Base-by-base conservation (phyloP, 1,140 invertebrate species). In the Zaprionus tsacasi region DNA sequence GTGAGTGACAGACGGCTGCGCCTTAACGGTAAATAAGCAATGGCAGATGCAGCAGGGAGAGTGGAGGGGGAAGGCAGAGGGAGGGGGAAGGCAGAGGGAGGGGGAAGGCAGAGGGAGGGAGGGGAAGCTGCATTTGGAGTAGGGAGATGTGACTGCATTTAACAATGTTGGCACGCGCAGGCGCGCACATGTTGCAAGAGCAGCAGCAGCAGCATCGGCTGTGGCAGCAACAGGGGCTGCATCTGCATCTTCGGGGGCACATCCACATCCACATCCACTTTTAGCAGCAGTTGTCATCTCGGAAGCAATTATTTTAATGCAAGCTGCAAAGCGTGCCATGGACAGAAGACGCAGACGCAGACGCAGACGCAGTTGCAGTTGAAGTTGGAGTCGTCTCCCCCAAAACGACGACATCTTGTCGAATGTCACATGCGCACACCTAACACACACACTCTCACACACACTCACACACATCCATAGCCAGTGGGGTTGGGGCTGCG, bases 301-400 rank as follows among this genome's bases (percentile, higher is more conserved):
- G 88, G 83, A 91, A 91, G 88, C 83, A 91, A 91, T 91, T 91
- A 91, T 91, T 91, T 91, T 79, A 80, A 91, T 82, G 87, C 81
- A 78, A 72, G 81, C 80, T 65, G 66, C 52, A 69, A 78, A 78
- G 66, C 72, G 77, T 70, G 66, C 65, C 60, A 72, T 66, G 68
- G n/a, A 7, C 55, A 65, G 55, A 59, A 68, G 61, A 25, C 50
- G 25, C 36, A 64, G 38, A 40, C 38, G 66, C 67, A 68, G 70
- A 40, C 55, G 58, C 78, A 59, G 66, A 35, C 6, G 52, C 36
- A 57, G 36, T 66, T 58, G 75, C 67, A 40, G 38, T 40, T 13
- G 38, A 6, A 43, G n/a, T 43, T 8, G 13, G 38, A 40, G 13
- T 40, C 13, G 40, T 45, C 40, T 25, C 45, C 45, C 45, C 45